Conservation (phyloP, 2,113 vertebrate species). For the Muntiacus reevesi region DNA sequence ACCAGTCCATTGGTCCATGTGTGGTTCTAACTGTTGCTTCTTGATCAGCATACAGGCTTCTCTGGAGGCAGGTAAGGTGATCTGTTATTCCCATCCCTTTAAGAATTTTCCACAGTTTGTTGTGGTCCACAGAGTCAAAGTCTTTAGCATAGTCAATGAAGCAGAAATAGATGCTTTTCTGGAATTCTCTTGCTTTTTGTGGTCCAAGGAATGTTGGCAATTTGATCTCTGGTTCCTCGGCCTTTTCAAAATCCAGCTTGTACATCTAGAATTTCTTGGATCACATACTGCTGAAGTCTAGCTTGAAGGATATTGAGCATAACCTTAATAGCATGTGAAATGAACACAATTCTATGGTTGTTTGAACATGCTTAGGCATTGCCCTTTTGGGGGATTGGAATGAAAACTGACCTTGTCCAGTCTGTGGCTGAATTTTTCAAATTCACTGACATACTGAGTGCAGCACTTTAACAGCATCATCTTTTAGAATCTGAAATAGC, state of each 20-base stretch:
- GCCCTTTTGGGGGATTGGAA: not conserved
- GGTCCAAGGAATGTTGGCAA: not conserved
- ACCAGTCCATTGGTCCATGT: not conserved
- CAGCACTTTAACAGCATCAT: not conserved
- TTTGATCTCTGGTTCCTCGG: not conserved
- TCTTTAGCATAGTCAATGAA: not conserved
- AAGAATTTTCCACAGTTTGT: not conserved
- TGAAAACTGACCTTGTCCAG: not conserved
- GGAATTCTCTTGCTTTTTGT: not conserved
- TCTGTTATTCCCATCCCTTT: not conserved
- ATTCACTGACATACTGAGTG: fast-evolving
- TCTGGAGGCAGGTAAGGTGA: not conserved
- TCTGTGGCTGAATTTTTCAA: not conserved
- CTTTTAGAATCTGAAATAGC: not conserved
- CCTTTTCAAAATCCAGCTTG: not conserved
- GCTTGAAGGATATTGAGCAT: not conserved
- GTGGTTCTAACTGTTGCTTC: not conserved
- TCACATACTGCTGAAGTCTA: not conserved
- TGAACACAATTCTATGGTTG: not conserved
- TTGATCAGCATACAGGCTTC: not conserved
- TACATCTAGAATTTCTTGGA: not conserved
- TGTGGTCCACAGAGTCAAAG: not conserved
- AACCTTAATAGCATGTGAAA: not conserved
- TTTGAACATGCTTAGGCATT: not conserved
- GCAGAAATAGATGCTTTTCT: not conserved